A percentile compares a stretch with the other conserved stretches of the same genome.
phyloP scores from a whole-genome alignment of 2,113 vertebrate genomes.

The Ciconia boyciana region DNA sequence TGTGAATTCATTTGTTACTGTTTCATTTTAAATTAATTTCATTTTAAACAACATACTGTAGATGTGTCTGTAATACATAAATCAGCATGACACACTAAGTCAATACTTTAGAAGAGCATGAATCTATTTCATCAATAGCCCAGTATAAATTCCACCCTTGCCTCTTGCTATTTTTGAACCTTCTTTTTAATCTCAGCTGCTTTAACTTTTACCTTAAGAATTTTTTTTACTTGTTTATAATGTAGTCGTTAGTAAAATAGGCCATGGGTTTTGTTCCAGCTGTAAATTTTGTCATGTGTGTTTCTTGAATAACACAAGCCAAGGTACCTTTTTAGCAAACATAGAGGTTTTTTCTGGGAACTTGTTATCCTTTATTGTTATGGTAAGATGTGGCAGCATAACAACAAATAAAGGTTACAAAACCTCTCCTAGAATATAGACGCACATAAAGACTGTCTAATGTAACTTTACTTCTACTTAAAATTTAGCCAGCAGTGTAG shows the following conservation, averaged over 20 bases:
- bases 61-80: neutral
- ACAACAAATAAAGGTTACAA: neutral
- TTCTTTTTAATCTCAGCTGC: neutral
- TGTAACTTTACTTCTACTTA: neutral
- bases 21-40: neutral
- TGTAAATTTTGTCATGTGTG: neutral
- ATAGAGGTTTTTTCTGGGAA: neutral
- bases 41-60: neutral
- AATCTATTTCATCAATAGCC: neutral
- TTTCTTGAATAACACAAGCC: neutral
- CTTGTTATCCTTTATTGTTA: neutral
- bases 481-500: neutral
- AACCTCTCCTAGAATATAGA: neutral
- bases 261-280: neutral
- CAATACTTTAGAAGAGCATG: neutral
- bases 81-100: neutral
- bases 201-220: neutral
- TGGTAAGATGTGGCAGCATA: neutral
- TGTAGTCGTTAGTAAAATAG: neutral
- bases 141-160: neutral
- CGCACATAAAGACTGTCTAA: neutral
- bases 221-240: neutral
- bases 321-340: neutral
- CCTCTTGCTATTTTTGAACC: neutral
- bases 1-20: neutral